Conservation (phyloP, 2,113 vertebrate species). For the Hippocampus barbouri region DNA sequence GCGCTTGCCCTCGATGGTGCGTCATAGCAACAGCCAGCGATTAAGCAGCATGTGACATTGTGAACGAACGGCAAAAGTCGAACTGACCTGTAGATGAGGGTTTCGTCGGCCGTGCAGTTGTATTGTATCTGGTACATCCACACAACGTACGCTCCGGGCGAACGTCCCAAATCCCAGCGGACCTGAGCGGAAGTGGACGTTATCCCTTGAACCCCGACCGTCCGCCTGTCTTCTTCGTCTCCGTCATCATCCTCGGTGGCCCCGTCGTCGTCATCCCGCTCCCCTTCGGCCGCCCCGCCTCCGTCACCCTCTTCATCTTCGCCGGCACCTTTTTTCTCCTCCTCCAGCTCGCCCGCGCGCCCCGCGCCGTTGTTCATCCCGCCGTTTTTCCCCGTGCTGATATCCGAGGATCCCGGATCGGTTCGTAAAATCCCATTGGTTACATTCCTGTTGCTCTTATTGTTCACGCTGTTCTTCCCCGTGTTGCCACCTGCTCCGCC, state of each 20-base stretch:
- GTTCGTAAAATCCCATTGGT: constrained; percentile 66
- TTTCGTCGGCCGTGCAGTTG: constrained; percentile 70
- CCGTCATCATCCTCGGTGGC: constrained; percentile 44
- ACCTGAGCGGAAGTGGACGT: constrained; percentile 83
- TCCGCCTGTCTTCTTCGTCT: constrained; percentile 47
- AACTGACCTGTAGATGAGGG: constrained; percentile 78
- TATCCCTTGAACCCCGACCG: constrained; percentile 79
- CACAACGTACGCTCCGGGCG: constrained; percentile 65
- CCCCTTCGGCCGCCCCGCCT: constrained; percentile 40
- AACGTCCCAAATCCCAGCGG: constrained; percentile 77
- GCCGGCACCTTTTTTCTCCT: constrained; percentile 32
- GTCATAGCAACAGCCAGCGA: not conserved
- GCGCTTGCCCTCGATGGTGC: not conserved
- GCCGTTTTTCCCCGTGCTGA: constrained; percentile 67
- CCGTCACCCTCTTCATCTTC: constrained; percentile 34
- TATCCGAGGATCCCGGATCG: constrained; percentile 69
- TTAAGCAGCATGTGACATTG: too few species aligned
- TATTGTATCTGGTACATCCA: constrained; percentile 83
- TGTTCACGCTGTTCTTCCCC: constrained; percentile 52
- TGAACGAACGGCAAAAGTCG: not conserved
- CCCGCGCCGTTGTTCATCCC: constrained; percentile 56
- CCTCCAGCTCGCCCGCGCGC: constrained; percentile 46
- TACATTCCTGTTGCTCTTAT: constrained; percentile 50
- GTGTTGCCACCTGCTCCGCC: constrained; percentile 70
- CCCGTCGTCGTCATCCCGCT: constrained; percentile 37